Percentiles rank a stretch among this genome's conserved stretches.
Evolutionary conservation across 2,888 invertebrate genomes (phyloP).

Genomic region (Ashinkailepas kermadecensis): DNA sequence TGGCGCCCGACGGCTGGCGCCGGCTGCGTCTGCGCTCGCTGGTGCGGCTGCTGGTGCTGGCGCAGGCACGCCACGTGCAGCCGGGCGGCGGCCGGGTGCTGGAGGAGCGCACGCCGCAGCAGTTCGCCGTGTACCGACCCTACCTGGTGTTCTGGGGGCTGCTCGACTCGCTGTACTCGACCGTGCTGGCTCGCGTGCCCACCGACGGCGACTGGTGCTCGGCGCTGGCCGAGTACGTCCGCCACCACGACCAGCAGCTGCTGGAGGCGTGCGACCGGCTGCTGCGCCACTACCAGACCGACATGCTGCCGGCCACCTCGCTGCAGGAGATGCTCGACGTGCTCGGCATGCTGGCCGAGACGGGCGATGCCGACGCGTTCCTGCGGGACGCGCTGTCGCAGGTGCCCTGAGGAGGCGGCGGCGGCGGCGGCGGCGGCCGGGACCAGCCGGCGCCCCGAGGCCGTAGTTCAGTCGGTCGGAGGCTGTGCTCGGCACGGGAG

Average conservation of each 20-base stretch:
- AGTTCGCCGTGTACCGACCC: conserved; percentile 75
- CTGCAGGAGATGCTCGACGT: conserved; percentile 91
- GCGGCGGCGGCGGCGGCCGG: background rate
- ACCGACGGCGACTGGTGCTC: conserved; percentile 72
- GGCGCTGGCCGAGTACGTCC: conserved; percentile 81
- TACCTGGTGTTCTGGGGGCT: conserved; percentile 77
- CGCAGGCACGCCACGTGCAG: conserved; percentile 65
- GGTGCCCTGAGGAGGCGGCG: background rate
- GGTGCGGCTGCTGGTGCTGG: conserved; percentile 64
- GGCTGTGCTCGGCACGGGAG: too few species aligned
- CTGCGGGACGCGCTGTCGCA: conserved; percentile 10
- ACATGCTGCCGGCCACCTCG: conserved; percentile 79
- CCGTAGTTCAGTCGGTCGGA: too few species aligned
- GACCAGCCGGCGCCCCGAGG: background rate
- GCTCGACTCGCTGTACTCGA: conserved; percentile 71
- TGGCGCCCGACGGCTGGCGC: conserved; percentile 70
- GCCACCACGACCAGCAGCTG: conserved; percentile 85
- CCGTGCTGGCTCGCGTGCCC: conserved; percentile 54
- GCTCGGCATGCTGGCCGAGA: conserved; percentile 52
- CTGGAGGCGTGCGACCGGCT: conserved; percentile 79
- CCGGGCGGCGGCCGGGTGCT: conserved; percentile 46
- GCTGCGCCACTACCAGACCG: conserved; percentile 72
- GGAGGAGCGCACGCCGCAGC: conserved; percentile 50
- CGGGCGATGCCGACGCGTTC: background rate
- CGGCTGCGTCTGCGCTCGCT: conserved; percentile 61